Evolutionary conservation across 2,888 invertebrate genomes (phyloP), one percentile per base, ranked within the genome.

Genomic region (Macrophya annulata): DNA sequence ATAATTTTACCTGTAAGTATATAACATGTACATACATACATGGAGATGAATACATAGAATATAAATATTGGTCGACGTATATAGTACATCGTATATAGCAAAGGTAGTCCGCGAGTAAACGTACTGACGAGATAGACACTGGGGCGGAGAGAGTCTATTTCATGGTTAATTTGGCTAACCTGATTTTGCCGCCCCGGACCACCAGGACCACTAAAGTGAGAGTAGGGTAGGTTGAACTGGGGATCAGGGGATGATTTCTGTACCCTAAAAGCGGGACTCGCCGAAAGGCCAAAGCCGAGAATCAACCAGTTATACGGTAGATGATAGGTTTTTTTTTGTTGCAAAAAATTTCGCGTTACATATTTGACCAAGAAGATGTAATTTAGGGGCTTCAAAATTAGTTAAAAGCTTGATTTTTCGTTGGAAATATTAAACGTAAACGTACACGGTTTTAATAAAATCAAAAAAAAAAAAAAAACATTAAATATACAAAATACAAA

Each of bases 131-230:
- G 85, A 40, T 89, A 90, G 91, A 90, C 91, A 91, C 89, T 90
- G 90, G 91, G 92, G 91, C 90, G 91, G 90, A 92, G 92, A 90
- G 93, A 93, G 93, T 93, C 93, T 94, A 94, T 94, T 93, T 93
- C 93, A 93, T 93, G 93, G 92, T 93, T 93, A 93, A 93, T 93
- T 93, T 93, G 92, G 90, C 92, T 92, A 93, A 93, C 92, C 92
- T 91, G 92, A 93, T 93, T 93, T 91, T 89, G 89, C 89, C 90
- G 89, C 88, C 89, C 89, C 85, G 89, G 68, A 90, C 89, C 89
- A 88, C 87, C 89, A 85, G 88, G 87, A 87, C 88, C 88, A 86
- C 88, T 88, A 89, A 89, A 90, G 89, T 89, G 87, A 88, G 86
- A 88, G 87, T 86, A 88, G 90, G 88, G 89, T 88, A 87, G 86